Conservation (phyloP, 2,888 invertebrate genomes). For the Pteria penguin region DNA sequence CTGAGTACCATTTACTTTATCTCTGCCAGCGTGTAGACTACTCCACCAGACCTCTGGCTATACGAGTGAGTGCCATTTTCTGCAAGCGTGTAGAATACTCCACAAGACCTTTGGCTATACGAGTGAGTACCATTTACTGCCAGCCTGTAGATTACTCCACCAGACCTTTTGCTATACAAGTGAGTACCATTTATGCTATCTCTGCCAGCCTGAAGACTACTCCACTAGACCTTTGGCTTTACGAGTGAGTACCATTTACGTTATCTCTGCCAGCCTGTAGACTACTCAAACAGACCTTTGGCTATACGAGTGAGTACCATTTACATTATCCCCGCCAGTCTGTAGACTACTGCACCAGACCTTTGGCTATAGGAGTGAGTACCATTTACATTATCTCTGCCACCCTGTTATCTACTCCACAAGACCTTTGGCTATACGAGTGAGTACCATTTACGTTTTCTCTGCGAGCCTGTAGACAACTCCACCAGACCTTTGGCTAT, state of each 20-base stretch:
- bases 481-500: slow-evolving; percentile 86
- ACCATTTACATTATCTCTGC: no score
- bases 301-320: no score
- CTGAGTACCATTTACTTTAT: no score
- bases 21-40: slow-evolving; percentile 88
- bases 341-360: no score
- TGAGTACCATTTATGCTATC: background rate
- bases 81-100: slow-evolving; percentile 89
- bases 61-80: slow-evolving; percentile 90
- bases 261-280: no score
- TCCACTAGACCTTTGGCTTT: no score
- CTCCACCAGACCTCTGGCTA: slow-evolving; percentile 88
- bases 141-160: background rate
- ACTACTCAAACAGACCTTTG: no score
- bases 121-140: slow-evolving; percentile 46
- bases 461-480: slow-evolving; percentile 88
- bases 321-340: no score
- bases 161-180: background rate
- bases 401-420: slow-evolving; percentile 90
- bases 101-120: slow-evolving; percentile 85
- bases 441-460: slow-evolving; percentile 49
- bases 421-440: slow-evolving; percentile 84
- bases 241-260: no score
- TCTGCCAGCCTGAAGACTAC: no score
- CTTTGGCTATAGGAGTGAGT: no score